Percentiles rank a stretch among this genome's conserved stretches.
phyloP scores from a whole-genome alignment of 2,888 invertebrate species.

The Campoplex nolae region DNA sequence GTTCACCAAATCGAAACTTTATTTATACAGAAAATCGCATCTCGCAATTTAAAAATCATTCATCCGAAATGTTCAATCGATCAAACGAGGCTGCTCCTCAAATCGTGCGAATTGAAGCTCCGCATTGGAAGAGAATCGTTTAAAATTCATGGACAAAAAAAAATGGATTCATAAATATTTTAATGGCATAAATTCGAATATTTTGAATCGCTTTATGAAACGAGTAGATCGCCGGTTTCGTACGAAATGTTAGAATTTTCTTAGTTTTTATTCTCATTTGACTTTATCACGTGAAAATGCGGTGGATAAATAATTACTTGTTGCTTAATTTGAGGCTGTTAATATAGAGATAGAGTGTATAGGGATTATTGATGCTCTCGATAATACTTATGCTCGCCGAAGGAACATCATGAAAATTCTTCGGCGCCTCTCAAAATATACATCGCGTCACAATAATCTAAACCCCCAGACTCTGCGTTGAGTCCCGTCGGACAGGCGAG shows the following conservation, averaged over 20 bases:
- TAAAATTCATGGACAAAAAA: no score
- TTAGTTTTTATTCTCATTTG: background rate
- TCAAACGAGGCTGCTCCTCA: no score
- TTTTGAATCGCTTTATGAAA: background rate
- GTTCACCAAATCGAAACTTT: no score
- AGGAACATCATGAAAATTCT: slow-evolving; percentile 81
- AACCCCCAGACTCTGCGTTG: slow-evolving; percentile 65
- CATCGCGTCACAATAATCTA: slow-evolving; percentile 77
- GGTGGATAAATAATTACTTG: background rate
- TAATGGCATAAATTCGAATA: no score
- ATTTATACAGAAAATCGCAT: no score
- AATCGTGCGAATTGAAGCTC: no score
- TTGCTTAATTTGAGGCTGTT: background rate
- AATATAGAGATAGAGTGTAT: slow-evolving; percentile 15
- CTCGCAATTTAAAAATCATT: no score
- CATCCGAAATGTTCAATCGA: no score
- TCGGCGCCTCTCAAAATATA: slow-evolving; percentile 79
- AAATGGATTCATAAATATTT: background rate
- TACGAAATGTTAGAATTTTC: background rate
- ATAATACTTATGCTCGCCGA: slow-evolving; percentile 19
- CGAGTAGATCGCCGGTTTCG: background rate
- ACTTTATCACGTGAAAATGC: background rate
- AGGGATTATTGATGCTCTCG: slow-evolving; percentile 41
- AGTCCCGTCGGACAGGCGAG: slow-evolving; percentile 56
- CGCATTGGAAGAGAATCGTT: no score